Conservation (phyloP, 2,113 vertebrate genomes). For the Scortum barcoo region DNA sequence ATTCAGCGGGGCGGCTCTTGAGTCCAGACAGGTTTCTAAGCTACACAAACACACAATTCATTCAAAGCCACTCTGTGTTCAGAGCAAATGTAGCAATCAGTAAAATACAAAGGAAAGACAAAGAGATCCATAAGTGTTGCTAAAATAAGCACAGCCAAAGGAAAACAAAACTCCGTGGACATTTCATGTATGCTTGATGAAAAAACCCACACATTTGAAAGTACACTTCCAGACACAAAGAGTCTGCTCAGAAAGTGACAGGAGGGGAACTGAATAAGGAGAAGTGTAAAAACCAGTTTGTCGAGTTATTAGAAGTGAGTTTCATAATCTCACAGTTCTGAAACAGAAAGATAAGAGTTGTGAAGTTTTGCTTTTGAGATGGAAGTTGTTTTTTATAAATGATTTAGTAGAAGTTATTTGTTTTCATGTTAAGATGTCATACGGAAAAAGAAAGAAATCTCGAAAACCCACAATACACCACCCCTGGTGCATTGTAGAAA, state of each 20-base stretch:
- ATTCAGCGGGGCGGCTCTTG: neutral
- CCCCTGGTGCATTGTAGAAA: neutral
- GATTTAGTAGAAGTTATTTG: too few species aligned
- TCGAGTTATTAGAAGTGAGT: neutral
- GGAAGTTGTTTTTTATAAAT: neutral
- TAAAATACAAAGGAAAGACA: neutral
- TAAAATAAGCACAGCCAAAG: neutral
- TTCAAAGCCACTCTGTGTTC: neutral
- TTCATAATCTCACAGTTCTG: slow-evolving; percentile 28
- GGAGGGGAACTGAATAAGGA: slow-evolving; percentile 2
- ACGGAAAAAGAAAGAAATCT: neutral
- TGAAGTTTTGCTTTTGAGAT: slow-evolving; percentile 32
- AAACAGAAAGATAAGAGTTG: slow-evolving; percentile 46
- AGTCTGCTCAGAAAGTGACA: slow-evolving; percentile 40
- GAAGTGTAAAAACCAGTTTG: slow-evolving; percentile 44
- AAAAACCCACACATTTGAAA: slow-evolving; percentile 12
- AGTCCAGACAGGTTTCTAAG: neutral
- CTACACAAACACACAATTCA: slow-evolving; percentile 10
- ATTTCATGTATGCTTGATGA: neutral
- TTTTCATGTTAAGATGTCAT: neutral
- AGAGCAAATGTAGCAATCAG: neutral
- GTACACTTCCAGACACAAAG: neutral
- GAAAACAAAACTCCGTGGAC: neutral
- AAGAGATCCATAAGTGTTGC: neutral
- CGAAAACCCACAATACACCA: neutral